Base-by-base conservation (phyloP, 2,888 invertebrate genomes). In the Diaperis boleti region DNA sequence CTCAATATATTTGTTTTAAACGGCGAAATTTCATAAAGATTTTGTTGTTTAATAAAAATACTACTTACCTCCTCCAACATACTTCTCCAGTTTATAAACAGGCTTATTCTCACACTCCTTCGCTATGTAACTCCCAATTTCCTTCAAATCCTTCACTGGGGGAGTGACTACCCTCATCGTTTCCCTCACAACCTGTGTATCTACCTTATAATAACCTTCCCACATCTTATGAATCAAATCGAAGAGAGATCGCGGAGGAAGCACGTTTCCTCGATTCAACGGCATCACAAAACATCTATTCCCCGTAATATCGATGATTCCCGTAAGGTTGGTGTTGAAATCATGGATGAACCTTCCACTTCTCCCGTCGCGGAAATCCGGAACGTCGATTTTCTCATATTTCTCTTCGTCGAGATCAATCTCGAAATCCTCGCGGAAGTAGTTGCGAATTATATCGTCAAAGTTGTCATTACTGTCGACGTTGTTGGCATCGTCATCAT, bases 261-360 rank as follows among this genome's bases (percentile, higher is more conserved):
- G 82, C 65, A 95, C 91, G 59, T 87, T 83, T 22, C 85, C 85
- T 20, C 91, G 87, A 82, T 96, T 92, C 76, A 97, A 83, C 0
- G 92, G 91, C 93, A 96, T 94, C 11, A 95, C 87, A 83, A 96
- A 98, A 83, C 98, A 98, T 18, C 93, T 89, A 14, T 71, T 65
- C 13, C 78, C 79, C 15, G 78, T 77, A 1, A 77, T 71, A 64
- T 82, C 82, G 49, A 82, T 78, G 47, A 82, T 82, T 75, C 89
- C 89, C 26, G 90, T 88, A 52, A 85, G 81, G 71, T 90, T 90
- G 70, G 88, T 87, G 69, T 89, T 89, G 79, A 98, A 98, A 82
- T 98, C 96, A 75, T 98, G 97, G 72, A 97, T 89, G 77, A 96
- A 96, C 66, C 92, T 87, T 55, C 95, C 94, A 41, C 87, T 87